Base-by-base conservation (phyloP, 2,113 vertebrate genomes). In the Varanus salvator region DNA sequence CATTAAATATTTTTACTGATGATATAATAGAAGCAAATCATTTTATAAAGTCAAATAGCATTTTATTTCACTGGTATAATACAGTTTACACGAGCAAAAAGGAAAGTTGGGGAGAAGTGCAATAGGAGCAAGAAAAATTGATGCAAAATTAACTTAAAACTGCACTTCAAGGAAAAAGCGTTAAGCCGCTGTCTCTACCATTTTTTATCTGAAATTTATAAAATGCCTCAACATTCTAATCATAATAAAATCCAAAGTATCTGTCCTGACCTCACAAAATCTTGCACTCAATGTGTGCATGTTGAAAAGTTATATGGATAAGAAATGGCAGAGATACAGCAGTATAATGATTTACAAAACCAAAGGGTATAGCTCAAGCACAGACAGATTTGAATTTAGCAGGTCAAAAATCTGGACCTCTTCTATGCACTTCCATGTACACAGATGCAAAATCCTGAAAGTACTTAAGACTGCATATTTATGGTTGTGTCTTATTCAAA, bases 401-500 rank as follows among this genome's bases (percentile, higher is more conserved):
- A 81, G 14, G 19, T 84, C 85, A 85, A 64, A 90, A 5, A 71
- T 48, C 78, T 90, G 57, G 81, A 77, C 6, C 66, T 85, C 38
- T 76, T 93, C 90, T 93, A 93, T 17, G 34, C 89, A 89, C 72
- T 89, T 88, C 89, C 78, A 86, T 87, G 80, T 90, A 19, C 11
- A 77, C 44, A 85, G 81, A 21, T 44, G 92, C 44, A 92, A 95
- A 96, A 96, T 92, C 93, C 14, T 91, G 89, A 96, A 95, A 91
- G 93, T 54, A 44, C 92, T 95, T 90, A 89, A 92, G 80, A 71
- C 57, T 93, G 80, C 21, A 75, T 90, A 93, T 95, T 95, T 90
- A 64, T 92, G 93, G 95, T 94, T 90, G 92, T 80, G 44, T 93
- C 68, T 94, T 93, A 92, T 94, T 95, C 93, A 93, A 95, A 84